A percentile compares a stretch with the other conserved stretches of the same genome.
These are phyloP conservation scores for Ectropis crepuscularia DNA, from an alignment of 2,888 invertebrate species.

Conservation along the genomic window DNA sequence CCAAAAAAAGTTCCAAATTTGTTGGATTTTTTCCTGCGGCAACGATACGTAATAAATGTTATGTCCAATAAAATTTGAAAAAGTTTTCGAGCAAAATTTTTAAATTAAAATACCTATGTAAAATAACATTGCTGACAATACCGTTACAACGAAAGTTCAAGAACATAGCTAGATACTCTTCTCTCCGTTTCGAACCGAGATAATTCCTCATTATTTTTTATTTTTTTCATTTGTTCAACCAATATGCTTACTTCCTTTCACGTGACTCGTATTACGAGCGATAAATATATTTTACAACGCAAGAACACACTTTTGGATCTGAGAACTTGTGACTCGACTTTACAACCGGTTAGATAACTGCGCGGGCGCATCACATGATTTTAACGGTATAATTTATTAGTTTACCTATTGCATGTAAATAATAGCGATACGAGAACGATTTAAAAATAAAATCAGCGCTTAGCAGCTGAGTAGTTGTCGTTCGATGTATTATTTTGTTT, in stretches of 20 bases:
- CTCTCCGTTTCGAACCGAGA: too few relatives aligned
- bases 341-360: slow-evolving; percentile 37
- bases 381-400: slow-evolving; percentile 26
- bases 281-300: slow-evolving; percentile 24
- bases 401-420: slow-evolving; percentile 24
- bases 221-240: too few relatives aligned
- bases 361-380: slow-evolving; percentile 28
- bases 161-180: too few relatives aligned
- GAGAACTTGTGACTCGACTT: slow-evolving; percentile 31
- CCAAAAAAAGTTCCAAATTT: too few relatives aligned
- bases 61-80: too few relatives aligned
- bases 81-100: too few relatives aligned
- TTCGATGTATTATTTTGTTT: background rate
- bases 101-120: too few relatives aligned
- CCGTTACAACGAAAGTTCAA: too few relatives aligned
- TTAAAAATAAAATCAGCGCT: slow-evolving; percentile 3
- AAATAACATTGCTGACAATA: too few relatives aligned
- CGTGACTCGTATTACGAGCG: slow-evolving; percentile 12
- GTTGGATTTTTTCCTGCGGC: too few relatives aligned
- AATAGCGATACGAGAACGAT: background rate
- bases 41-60: too few relatives aligned
- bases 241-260: slow-evolving; percentile 1
- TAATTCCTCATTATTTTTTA: too few relatives aligned
- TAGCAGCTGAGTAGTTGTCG: background rate
- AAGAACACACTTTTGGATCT: slow-evolving; percentile 20